Evolutionary conservation across 2,888 invertebrate species (phyloP).

Genomic region (Heliothis peltigera): DNA sequence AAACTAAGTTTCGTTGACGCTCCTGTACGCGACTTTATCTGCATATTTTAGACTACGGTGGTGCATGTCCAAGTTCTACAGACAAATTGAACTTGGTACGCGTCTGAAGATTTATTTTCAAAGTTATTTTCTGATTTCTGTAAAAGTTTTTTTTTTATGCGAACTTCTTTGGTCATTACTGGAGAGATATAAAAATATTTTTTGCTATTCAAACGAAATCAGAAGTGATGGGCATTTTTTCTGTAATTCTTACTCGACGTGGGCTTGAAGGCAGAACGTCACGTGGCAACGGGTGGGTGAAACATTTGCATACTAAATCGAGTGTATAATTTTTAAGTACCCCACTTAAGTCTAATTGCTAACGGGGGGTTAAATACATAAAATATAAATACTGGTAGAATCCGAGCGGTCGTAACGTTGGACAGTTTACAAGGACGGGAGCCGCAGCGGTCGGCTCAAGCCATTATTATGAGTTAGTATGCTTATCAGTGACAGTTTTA

Average conservation of each 20-base stretch:
- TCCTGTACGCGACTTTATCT: conserved; percentile 67
- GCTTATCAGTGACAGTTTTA: conserved; percentile 78
- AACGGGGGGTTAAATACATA: conserved; percentile 55
- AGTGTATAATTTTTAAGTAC: conserved; percentile 62
- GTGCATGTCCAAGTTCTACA: conserved; percentile 63
- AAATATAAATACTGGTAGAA: conserved; percentile 55
- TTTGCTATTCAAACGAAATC: conserved; percentile 26
- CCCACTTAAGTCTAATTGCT: conserved; percentile 58
- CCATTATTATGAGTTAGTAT: conserved; percentile 78
- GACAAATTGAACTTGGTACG: conserved; percentile 57
- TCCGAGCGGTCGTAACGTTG: conserved; percentile 43
- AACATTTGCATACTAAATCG: conserved; percentile 62
- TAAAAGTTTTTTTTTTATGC: conserved; percentile 29
- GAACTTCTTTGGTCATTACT: conserved; percentile 21
- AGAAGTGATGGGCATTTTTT: conserved; percentile 24
- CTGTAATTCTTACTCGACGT: conserved; percentile 29
- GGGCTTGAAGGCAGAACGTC: conserved; percentile 26
- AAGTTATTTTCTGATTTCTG: conserved; percentile 46
- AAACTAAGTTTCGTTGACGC: conserved; percentile 71
- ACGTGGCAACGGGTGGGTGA: conserved; percentile 42
- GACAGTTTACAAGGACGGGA: conserved; percentile 56
- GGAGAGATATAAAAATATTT: conserved; percentile 9
- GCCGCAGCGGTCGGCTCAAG: conserved; percentile 53
- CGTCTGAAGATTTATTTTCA: conserved; percentile 58
- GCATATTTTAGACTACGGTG: conserved; percentile 60